Base-by-base conservation (phyloP, 2,797 vertebrate species). In the Coregonus ussuriensis region DNA sequence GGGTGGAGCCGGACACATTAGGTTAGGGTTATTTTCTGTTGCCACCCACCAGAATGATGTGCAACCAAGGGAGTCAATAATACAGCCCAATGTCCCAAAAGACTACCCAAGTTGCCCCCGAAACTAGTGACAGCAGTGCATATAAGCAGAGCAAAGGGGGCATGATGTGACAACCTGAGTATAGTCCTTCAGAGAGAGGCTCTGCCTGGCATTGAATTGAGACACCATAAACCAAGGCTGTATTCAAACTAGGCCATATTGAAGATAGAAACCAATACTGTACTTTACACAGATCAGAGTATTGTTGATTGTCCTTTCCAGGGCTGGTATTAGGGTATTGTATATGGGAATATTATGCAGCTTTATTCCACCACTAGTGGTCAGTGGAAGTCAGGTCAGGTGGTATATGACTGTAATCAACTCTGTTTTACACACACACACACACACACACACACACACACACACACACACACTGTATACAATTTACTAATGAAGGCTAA, bases 401-500 rank as follows among this genome's bases (percentile, higher is more conserved):
- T 81, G 76, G 53, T 77, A 52, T 69, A 71, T 74, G 56, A 77
- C 81, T 75, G 72, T 74, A 79, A 74, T 56, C 65, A 84, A 71
- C 63, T 71, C 65, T 81, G 37, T 15, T 25, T 59, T 54, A 83
- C 15, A 77, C 72, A 72, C 65, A 29, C 68, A 70, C 41, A 7
- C 37, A 41, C 37, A 41, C 37, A 7, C 37, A 41, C 37, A 41
- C 37, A 41, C 37, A 72, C 74, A 56, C 54, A 21, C n/a, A 29
- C 16, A 25, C 1, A 52, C n/a, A 51, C 62, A 15, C 74, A 14
- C n/a, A 14, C n/a, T 25, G 25, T 25, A 25, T 25, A 25, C 25
- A 25, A 99, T 99, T 96, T 96, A 88, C 96, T 97, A 97, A 97
- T 94, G 91, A 96, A 94, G 94, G 94, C 92, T 93, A 96, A 95